Evolutionary conservation across 2,113 vertebrate species (phyloP).

Genomic region (Hyla sarda): DNA sequence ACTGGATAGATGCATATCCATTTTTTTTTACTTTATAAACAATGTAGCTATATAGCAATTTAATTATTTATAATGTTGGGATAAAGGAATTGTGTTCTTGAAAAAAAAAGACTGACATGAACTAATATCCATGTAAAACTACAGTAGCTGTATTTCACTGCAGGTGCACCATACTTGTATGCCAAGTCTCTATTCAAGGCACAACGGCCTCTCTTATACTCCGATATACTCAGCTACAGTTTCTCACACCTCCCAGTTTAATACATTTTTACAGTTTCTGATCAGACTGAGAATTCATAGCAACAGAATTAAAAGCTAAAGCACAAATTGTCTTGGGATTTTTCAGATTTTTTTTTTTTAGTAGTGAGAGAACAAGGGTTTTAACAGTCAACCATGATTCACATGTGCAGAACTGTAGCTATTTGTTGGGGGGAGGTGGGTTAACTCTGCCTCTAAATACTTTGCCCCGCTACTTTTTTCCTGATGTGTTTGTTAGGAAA

Average conservation of each 20-base stretch:
- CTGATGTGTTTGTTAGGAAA: conserved; percentile 45
- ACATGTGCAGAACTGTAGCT: conserved; percentile 48
- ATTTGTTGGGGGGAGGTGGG: conserved; percentile 5
- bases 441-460: conserved; percentile 49
- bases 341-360: conserved; percentile 18
- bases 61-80: not conserved
- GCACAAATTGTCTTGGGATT: conserved; percentile 48
- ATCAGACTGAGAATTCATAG: conserved; percentile 34
- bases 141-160: not conserved
- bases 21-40: no score
- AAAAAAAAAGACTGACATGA: no score
- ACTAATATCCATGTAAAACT: not conserved
- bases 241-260: not conserved
- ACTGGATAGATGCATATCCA: no score
- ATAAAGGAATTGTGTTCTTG: not conserved
- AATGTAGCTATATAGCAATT: no score
- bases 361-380: conserved; percentile 45
- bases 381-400: conserved; percentile 20
- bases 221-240: not conserved
- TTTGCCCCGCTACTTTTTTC: conserved; percentile 20
- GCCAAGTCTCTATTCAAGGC: not conserved
- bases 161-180: not conserved
- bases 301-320: conserved; percentile 53
- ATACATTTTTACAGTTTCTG: not conserved
- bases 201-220: not conserved